Base-by-base conservation (phyloP, 2,797 vertebrate species). In the Malacoctenus gilli region DNA sequence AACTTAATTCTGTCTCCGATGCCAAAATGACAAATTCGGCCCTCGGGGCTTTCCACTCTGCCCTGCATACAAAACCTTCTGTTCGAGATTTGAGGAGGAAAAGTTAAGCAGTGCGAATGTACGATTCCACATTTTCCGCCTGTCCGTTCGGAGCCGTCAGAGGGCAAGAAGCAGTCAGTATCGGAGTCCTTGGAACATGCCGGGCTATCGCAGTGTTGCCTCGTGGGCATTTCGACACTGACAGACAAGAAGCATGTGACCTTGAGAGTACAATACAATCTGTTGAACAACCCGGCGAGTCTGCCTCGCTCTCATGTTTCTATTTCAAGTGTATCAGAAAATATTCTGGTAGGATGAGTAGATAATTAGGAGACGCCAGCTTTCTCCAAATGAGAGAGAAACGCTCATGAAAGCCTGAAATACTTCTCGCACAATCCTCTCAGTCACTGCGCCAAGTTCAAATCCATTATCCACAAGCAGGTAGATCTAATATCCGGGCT, bases 391-490 rank as follows among this genome's bases (percentile, higher is more conserved):
- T 5, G 11, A 23, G 6, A 5, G 11, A 23, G 6, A 47, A 44
- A 43, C 68, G 9, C 25, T 32, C 36, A 67, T 55, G 21, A 59
- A 51, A 75, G 22, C 50, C 32, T 23, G 7, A 38, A 59, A 50
- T 40, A 28, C 20, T 43, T n/a, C n/a, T n/a, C n/a, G n/a, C n/a
- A n/a, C n/a, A n/a, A n/a, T n/a, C n/a, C n/a, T n/a, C n/a, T n/a
- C 25, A 30, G 46, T 34, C 16, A 44, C 30, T 52, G 50, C 11
- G 50, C 25, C 48, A 57, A 56, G 18, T n/a, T 39, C 0, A 19
- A 63, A 43, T 58, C 43, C 22, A 59, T 72, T 63, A 59, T 62
- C 44, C 34, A 32, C 48, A 68, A 71, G 52, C 10, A 50, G 59
- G 22, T 18, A 2, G 28, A 52, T 47, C 51, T 58, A 69, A 79